Conservation (phyloP, 2,888 invertebrate species). For the Aelia acuminata region DNA sequence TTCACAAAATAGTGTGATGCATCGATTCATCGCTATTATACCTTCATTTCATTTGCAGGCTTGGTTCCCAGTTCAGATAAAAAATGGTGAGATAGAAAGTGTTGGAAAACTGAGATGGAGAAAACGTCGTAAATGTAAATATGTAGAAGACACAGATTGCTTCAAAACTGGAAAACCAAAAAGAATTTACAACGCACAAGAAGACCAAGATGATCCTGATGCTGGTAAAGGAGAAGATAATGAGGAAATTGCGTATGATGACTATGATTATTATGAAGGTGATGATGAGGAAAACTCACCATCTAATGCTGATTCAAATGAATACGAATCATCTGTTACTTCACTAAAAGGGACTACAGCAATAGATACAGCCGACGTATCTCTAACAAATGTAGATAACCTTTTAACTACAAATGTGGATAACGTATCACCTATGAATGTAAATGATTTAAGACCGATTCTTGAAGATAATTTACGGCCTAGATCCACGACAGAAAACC, state of each 20-base stretch:
- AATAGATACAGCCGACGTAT: too few species aligned
- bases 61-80: slow-evolving; percentile 39
- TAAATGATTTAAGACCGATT: not conserved
- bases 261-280: slow-evolving; percentile 1
- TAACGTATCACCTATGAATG: not conserved
- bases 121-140: slow-evolving; percentile 33
- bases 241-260: not conserved
- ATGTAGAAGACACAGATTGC: not conserved
- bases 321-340: not conserved
- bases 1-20: not conserved
- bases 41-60: slow-evolving; percentile 35
- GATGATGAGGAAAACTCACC: not conserved
- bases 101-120: not conserved
- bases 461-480: not conserved
- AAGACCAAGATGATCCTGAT: slow-evolving; percentile 29
- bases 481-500: not conserved
- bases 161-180: not conserved
- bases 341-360: not conserved
- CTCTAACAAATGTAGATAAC: not conserved
- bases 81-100: not conserved
- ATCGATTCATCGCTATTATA: slow-evolving; percentile 1
- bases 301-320: not conserved
- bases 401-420: too few species aligned
- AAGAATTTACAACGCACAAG: slow-evolving; percentile 35
- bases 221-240: not conserved